phyloP scores from a whole-genome alignment of 2,888 invertebrate species.

The Amphipoea oculea region DNA sequence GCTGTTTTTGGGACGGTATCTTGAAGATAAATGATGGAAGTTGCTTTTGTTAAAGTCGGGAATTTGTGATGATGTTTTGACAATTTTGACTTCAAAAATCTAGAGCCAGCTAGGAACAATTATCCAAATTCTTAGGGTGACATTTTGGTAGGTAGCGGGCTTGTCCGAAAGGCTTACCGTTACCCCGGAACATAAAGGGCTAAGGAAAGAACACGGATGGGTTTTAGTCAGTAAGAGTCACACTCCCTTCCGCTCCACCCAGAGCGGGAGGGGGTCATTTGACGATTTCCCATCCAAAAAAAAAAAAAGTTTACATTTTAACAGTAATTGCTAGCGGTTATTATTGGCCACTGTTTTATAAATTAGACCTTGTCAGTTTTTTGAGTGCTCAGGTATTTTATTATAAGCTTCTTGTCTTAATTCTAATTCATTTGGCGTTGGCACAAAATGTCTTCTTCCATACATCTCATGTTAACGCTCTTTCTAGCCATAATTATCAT shows the following conservation, averaged over 20 bases:
- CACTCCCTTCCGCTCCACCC: no score
- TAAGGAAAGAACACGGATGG: no score
- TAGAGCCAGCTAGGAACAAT: not conserved
- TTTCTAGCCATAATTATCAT: not conserved
- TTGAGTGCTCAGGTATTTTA: not conserved
- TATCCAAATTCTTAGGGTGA: no score
- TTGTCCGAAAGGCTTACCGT: no score
- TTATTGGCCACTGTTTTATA: not conserved
- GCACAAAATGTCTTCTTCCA: not conserved
- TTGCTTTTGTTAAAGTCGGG: conserved; percentile 23
- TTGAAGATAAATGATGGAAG: conserved; percentile 37
- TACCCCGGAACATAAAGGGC: no score
- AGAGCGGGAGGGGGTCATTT: no score
- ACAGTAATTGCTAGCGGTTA: not conserved
- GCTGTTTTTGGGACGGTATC: conserved; percentile 18
- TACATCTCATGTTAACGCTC: not conserved
- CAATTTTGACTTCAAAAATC: not conserved
- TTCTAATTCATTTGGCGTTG: not conserved
- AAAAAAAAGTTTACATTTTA: not conserved
- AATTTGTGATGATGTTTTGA: conserved; percentile 9
- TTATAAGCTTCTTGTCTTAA: not conserved
- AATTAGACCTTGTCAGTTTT: not conserved
- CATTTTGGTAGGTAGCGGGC: no score
- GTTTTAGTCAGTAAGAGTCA: no score
- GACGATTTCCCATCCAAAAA: no score